Percentiles rank a stretch among this genome's conserved stretches.
Evolutionary conservation across 2,113 vertebrate genomes (phyloP).

Genomic region (Collichthys lucidus): DNA sequence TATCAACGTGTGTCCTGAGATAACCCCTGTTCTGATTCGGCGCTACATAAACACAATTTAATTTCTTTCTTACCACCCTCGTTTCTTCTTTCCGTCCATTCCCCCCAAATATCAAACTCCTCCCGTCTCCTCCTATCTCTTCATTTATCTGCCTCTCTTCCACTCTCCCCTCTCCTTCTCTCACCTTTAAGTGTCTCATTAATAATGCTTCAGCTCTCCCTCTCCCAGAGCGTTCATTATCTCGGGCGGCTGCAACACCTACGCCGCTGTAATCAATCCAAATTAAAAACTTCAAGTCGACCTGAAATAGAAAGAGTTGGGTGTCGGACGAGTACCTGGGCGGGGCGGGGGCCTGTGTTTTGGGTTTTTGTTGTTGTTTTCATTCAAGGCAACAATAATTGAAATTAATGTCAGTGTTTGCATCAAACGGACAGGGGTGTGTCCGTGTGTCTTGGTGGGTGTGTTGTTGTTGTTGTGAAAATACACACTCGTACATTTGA

Average conservation of each 20-base stretch:
- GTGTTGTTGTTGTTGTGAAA: neutral
- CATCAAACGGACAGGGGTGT: neutral
- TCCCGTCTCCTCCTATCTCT: neutral
- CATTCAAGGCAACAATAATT: constrained; percentile 38
- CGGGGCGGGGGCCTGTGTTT: constrained; percentile 16
- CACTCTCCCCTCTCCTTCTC: constrained; percentile 25
- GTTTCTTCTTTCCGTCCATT: too few species aligned
- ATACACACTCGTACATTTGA: neutral
- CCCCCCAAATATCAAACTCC: neutral
- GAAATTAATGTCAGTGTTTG: constrained; percentile 55
- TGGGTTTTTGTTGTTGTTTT: constrained; percentile 28
- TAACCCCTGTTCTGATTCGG: too few species aligned
- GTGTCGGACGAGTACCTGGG: neutral
- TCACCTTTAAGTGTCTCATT: constrained; percentile 72
- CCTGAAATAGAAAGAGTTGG: constrained; percentile 47
- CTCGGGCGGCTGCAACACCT: constrained; percentile 54
- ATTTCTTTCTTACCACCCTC: neutral
- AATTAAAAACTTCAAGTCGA: constrained; percentile 64
- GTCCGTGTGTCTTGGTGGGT: neutral
- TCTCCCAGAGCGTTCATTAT: constrained; percentile 63
- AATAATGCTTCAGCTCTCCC: constrained; percentile 61
- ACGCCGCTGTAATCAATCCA: constrained; percentile 68
- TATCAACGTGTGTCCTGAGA: too few species aligned
- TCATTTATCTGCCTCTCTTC: constrained; percentile 36
- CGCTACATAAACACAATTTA: too few species aligned